phyloP scores from a whole-genome alignment of 2,888 invertebrate species.

The Meta bourneti region DNA sequence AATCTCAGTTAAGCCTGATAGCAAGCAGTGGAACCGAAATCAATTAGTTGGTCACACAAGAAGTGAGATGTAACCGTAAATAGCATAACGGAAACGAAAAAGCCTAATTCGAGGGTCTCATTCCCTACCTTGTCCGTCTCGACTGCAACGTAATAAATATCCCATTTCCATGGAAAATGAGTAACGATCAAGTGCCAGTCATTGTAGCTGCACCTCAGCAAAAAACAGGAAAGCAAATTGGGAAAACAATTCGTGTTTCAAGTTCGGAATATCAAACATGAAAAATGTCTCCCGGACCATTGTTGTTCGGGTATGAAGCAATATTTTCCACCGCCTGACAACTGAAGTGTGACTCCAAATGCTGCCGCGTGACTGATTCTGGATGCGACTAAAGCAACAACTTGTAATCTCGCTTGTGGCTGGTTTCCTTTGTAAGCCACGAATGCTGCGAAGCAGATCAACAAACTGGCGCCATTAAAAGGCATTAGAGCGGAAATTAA shows the following conservation, averaged over 20 bases:
- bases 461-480: conserved; percentile 52
- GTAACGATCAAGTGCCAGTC: conserved; percentile 44
- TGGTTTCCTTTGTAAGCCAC: conserved; percentile 64
- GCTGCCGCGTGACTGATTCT: conserved; percentile 57
- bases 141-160: conserved; percentile 25
- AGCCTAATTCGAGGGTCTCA: neutral
- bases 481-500: conserved; percentile 45
- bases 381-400: conserved; percentile 54
- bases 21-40: conserved; percentile 3
- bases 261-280: conserved; percentile 38
- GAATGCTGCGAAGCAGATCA: conserved; percentile 60
- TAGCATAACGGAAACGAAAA: conserved; percentile 2
- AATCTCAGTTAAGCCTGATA: neutral
- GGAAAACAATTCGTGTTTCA: conserved; percentile 50
- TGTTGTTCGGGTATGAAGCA: conserved; percentile 48
- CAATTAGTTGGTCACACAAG: conserved; percentile 19
- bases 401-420: conserved; percentile 59
- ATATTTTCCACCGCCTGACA: conserved; percentile 35
- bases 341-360: conserved; percentile 50
- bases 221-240: conserved; percentile 50
- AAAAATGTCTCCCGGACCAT: conserved; percentile 42
- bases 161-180: conserved; percentile 31
- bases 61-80: neutral
- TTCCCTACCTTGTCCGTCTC: conserved; percentile 31
- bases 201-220: conserved; percentile 26